Evolutionary conservation across 2,113 vertebrate genomes (phyloP).

Genomic region (Mustelus asterias): DNA sequence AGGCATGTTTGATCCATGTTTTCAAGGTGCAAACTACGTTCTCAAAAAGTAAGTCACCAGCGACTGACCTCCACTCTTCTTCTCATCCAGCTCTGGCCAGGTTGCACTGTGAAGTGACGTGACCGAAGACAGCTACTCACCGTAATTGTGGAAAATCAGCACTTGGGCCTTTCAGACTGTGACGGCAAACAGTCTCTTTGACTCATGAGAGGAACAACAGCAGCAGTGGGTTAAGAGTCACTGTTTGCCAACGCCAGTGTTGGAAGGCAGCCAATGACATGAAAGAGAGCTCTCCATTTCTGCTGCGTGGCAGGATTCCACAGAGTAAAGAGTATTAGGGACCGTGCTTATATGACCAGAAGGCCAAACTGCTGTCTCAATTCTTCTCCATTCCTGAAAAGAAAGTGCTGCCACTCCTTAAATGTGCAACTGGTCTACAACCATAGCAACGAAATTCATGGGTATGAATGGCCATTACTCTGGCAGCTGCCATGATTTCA

Average conservation of each 20-base stretch:
- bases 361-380: neutral
- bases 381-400: neutral
- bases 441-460: neutral
- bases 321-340: neutral
- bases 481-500: neutral
- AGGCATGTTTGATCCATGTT: neutral
- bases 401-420: neutral
- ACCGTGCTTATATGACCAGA: neutral
- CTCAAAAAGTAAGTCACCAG: neutral
- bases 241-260: neutral
- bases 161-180: too few relatives aligned
- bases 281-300: neutral
- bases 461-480: neutral
- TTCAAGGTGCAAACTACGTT: neutral
- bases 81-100: neutral
- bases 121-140: neutral
- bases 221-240: neutral
- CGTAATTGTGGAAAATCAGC: neutral
- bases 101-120: neutral
- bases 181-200: too few relatives aligned
- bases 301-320: neutral
- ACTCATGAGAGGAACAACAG: neutral
- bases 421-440: neutral
- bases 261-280: neutral
- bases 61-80: neutral